Conservation (phyloP, 2,113 vertebrate species). For the Rhynchomys soricoides region DNA sequence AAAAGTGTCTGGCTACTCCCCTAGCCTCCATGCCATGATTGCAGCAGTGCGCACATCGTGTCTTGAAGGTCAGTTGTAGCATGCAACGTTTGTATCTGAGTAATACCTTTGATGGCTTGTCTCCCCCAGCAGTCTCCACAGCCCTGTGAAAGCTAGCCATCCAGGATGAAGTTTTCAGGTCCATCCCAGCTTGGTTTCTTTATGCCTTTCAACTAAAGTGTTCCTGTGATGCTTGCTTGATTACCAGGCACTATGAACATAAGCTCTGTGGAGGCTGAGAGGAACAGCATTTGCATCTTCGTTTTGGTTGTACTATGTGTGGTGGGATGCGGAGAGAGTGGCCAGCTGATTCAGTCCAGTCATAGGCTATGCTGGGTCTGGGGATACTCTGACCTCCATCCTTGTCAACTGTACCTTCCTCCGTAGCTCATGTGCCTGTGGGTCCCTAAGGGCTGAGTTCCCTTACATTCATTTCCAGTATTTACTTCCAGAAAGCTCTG, state of each 20-base stretch:
- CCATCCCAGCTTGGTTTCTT: not conserved
- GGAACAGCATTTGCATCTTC: not conserved
- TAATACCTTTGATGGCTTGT: not conserved
- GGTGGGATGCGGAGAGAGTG: rapidly evolving
- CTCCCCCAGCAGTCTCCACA: no score
- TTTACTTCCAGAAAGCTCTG: not conserved
- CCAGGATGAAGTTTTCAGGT: not conserved
- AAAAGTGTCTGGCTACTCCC: not conserved
- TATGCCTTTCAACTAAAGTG: not conserved
- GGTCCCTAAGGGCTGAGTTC: not conserved
- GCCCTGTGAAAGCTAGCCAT: not conserved
- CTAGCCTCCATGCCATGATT: not conserved
- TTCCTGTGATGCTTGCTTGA: not conserved
- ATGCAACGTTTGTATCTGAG: not conserved
- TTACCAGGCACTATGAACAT: not conserved
- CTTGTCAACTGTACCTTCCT: no score
- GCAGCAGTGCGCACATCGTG: not conserved
- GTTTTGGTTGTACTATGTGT: not conserved
- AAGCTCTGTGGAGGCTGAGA: not conserved
- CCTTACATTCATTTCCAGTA: not conserved
- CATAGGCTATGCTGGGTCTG: not conserved
- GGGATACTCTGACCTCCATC: not conserved
- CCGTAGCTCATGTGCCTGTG: not conserved
- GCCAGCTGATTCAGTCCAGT: not conserved
- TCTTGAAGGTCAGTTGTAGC: not conserved